A percentile compares a stretch with the other conserved stretches of the same genome.
Conservation (phyloP, 2,113 vertebrate species). For the Sula dactylatra region DNA sequence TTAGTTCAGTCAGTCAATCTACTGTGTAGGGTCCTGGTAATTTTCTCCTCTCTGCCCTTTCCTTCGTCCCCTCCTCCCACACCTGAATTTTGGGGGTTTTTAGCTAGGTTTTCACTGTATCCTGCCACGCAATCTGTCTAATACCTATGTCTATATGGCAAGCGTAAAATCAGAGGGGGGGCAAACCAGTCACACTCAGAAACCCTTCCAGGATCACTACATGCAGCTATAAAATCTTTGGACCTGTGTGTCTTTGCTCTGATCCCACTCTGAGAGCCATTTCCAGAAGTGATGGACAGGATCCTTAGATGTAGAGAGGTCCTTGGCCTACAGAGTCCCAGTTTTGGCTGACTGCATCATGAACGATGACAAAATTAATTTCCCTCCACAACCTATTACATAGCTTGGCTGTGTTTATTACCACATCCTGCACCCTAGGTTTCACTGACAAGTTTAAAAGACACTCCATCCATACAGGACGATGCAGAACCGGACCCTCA, state of each 20-base stretch:
- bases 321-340: background rate
- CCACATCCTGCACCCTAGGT: background rate
- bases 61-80: background rate
- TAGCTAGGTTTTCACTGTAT: background rate
- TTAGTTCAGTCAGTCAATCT: background rate
- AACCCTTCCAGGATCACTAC: background rate
- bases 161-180: background rate
- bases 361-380: background rate
- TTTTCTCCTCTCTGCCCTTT: background rate
- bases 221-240: background rate
- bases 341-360: background rate
- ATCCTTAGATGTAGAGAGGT: background rate
- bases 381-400: background rate
- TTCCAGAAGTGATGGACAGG: background rate
- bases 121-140: background rate
- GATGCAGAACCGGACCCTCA: background rate
- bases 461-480: background rate
- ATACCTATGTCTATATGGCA: background rate
- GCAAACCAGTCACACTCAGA: background rate
- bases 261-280: background rate
- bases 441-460: background rate
- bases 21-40: rapidly evolving
- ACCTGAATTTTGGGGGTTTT: background rate
- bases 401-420: background rate
- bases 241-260: background rate